Evolutionary conservation across 2,888 invertebrate genomes (phyloP).

Genomic region (Andrena flavipes): DNA sequence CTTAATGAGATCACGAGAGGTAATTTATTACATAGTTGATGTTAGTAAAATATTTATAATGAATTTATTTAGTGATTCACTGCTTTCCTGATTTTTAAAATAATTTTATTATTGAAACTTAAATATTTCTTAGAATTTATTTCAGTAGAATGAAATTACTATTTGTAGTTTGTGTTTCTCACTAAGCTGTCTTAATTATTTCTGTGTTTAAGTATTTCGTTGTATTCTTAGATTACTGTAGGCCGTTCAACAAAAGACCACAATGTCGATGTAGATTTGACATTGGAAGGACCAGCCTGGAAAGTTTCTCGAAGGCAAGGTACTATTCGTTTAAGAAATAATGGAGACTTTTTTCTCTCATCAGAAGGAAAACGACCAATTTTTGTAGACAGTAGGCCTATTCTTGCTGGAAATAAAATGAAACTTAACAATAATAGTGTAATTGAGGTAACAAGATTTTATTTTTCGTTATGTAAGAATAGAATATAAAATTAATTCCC

Average conservation of each 20-base stretch:
- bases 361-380: slow-evolving; percentile 98
- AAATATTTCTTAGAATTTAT: background rate
- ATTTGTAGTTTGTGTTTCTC: background rate
- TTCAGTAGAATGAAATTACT: background rate
- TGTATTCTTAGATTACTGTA: slow-evolving; percentile 90
- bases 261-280: slow-evolving; percentile 96
- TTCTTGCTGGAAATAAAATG: slow-evolving; percentile 94
- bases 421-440: slow-evolving; percentile 97
- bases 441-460: slow-evolving; percentile 90
- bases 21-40: slow-evolving; percentile 75
- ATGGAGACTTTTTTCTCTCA: slow-evolving; percentile 97
- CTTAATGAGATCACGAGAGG: slow-evolving; percentile 96
- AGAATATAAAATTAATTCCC: background rate
- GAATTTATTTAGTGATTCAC: background rate
- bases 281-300: slow-evolving; percentile 96
- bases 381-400: slow-evolving; percentile 96
- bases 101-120: background rate
- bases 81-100: background rate
- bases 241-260: slow-evolving; percentile 96
- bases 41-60: background rate
- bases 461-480: slow-evolving; percentile 6
- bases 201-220: background rate
- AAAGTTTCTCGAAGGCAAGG: slow-evolving; percentile 97
- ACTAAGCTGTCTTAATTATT: background rate
- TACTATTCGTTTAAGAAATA: slow-evolving; percentile 94